phyloP scores from a whole-genome alignment of 2,888 invertebrate species.

The Apodemia mormo region DNA sequence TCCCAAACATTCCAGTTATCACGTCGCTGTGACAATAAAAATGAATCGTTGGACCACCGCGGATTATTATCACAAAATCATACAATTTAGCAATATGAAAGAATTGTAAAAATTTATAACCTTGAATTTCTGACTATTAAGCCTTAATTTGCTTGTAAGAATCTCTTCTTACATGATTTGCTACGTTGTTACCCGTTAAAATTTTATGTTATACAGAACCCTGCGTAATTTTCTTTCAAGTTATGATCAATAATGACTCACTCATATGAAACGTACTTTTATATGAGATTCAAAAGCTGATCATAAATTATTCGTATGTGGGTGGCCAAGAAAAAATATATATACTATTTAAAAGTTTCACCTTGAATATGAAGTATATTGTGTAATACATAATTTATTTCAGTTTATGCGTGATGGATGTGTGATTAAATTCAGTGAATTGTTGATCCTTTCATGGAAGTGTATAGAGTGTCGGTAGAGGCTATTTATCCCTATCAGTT shows the following conservation, averaged over 20 bases:
- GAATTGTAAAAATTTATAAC: conserved; percentile 71
- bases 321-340: conserved; percentile 1
- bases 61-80: neutral
- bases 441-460: too few relatives aligned
- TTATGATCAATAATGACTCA: conserved; percentile 53
- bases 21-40: neutral
- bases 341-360: too few relatives aligned
- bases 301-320: conserved; percentile 7
- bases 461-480: too few relatives aligned
- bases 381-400: too few relatives aligned
- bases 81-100: neutral
- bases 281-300: conserved; percentile 2
- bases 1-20: neutral
- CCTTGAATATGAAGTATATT: too few relatives aligned
- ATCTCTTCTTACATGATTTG: conserved; percentile 48
- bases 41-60: neutral
- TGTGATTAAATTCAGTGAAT: too few relatives aligned
- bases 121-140: conserved; percentile 63
- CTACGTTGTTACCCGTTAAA: conserved; percentile 31
- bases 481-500: too few relatives aligned
- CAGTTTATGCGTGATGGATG: too few relatives aligned
- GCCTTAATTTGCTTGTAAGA: conserved; percentile 45
- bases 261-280: conserved; percentile 28
- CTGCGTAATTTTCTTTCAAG: conserved; percentile 43
- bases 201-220: conserved; percentile 32